Base-by-base conservation (phyloP, 2,797 vertebrate species). In the Euphonia xanthogaster region DNA sequence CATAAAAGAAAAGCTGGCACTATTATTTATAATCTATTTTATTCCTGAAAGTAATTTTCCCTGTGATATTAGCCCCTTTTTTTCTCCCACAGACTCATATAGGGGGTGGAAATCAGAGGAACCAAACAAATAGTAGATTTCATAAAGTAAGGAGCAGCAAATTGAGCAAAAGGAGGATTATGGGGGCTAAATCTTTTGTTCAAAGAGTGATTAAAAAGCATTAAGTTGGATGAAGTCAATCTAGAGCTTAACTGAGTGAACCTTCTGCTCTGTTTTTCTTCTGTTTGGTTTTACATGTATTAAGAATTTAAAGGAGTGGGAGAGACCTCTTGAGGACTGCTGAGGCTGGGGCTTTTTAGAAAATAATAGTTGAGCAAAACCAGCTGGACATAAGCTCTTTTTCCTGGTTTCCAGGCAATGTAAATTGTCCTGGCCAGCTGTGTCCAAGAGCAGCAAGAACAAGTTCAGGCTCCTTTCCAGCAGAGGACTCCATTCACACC, bases 161-260 rank as follows among this genome's bases (percentile, higher is more conserved):
- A 93, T 89, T 97, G 89, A 97, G 96, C 96, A 94, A 96, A 97
- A 97, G 91, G 82, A 97, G 96, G 97, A 98, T 98, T 98, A 97
- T 61, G 70, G 91, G 83, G 91, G 74, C 96, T 97, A 98, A 98
- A 97, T 97, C 97, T 97, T 98, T 97, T 98, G 97, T 98, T 98
- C 97, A 98, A 98, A 97, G 95, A 96, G 90, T 97, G 97, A 98
- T 98, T 98, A 97, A 94, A 98, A 97, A 97, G 97, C 94, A 97
- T 98, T 98, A 97, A 97, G 88, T 97, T 50, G 62, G 94, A 97
- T 97, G 90, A 97, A 98, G 97, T 96, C 93, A 85, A 84, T 93
- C 84, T 92, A 83, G 85, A 95, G 97, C 96, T 98, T 97, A 98
- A 88, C 88, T 94, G 77, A 72, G 83, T 78, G 92, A 97, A 97